Evolutionary conservation across 2,797 vertebrate species (phyloP).

Genomic region (Varecia variegata): DNA sequence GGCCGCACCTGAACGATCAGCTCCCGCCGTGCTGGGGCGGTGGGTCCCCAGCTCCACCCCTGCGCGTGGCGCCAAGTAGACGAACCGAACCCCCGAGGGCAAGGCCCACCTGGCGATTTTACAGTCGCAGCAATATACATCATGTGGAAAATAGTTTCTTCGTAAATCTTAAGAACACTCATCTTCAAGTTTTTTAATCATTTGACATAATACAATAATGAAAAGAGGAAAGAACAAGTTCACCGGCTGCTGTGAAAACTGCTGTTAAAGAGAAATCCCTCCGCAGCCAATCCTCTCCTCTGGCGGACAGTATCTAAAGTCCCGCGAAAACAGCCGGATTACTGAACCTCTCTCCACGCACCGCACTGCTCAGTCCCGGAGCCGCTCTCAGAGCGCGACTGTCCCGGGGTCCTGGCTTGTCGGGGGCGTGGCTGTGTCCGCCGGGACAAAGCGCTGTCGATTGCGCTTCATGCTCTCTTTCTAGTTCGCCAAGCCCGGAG

Average conservation of each 20-base stretch:
- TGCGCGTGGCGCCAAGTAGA: not conserved
- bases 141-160: not conserved
- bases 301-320: not conserved
- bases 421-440: too few relatives aligned
- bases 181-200: not conserved
- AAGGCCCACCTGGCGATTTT: not conserved
- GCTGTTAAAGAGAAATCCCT: not conserved
- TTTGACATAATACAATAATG: not conserved
- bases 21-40: too few relatives aligned
- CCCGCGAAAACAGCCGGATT: not conserved
- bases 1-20: not conserved
- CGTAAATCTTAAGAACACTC: not conserved
- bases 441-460: too few relatives aligned
- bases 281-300: not conserved
- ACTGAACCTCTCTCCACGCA: not conserved
- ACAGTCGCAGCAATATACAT: not conserved
- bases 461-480: fast-evolving
- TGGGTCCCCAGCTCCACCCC: too few relatives aligned
- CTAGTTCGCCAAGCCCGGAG: not conserved
- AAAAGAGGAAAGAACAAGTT: not conserved
- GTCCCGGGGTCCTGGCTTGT: not conserved
- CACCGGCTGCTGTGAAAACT: not conserved
- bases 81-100: too few relatives aligned
- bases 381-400: too few relatives aligned
- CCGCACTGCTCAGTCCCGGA: not conserved